Evolutionary conservation across 35 echinoderm and acorn worm genomes (phyloP), one percentile per base, ranked within the genome.

Genomic region (Apostichopus californicus): DNA sequence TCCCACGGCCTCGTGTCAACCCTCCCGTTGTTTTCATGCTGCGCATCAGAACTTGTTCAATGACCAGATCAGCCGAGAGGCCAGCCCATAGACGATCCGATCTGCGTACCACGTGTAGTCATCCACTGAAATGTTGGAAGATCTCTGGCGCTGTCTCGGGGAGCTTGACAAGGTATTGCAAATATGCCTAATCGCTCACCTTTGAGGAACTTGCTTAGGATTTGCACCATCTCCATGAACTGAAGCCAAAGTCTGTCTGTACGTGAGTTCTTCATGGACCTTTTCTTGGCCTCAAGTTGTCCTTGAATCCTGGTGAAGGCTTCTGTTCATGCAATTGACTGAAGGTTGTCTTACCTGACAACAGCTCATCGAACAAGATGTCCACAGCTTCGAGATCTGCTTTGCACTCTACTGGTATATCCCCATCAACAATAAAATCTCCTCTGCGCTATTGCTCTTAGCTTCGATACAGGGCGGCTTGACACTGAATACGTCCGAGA

Each of bases 41-140:
- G 55, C 93, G 14, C 88, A 94, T 94, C 1, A 94, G 88, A 4
- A 86, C 79, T 91, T 94, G 93, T 56, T 94, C 80, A 14, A 94
- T 94, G 1, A 91, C 88, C 1, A 94, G 89, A 86, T 86, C 89
- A 21, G 80, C 56, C 7, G 79, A 85, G 21, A 94, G 59, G 15
- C 88, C 93, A 8, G 78, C 25, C 78, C 78, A 80, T 80, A 52
- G 13, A 55, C 78, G 90, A 81, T 82, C 78, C 8, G 54, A 64
- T 26, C 87, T 20, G 24, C 87, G n/a, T 28, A 90, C 7, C 1
- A 72, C 87, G 46, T 59, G 57, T 59, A 59, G 57, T 59, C 57
- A 5, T 59, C 10, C 57, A 59, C 57, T 1, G 57, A 59, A 59
- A 59, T 59, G 57, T 59, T 59, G 57, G 57, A 59, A 59, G 10